Base-by-base conservation (phyloP, 2,888 invertebrate genomes). In the Cataglyphis rosenhaueri region DNA sequence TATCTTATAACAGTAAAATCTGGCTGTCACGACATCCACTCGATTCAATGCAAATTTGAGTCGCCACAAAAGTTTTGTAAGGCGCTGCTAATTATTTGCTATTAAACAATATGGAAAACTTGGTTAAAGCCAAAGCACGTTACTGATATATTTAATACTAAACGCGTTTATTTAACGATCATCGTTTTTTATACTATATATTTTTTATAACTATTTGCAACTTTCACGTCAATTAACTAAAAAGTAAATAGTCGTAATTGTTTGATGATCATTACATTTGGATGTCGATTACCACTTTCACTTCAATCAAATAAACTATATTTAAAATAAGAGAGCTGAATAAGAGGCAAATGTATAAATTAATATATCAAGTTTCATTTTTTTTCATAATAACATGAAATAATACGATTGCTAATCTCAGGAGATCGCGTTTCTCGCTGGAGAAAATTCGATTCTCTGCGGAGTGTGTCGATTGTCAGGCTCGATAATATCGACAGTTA, bases 31-130 rank as follows among this genome's bases (percentile, higher is more conserved):
- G 21, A 61, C n/a, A 15, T 62, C 12, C n/a, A n/a, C 12, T 71
- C 57, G 57, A 73, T 73, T 74, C 74, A 62, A 74, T 62, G 74
- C 44, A 62, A 61, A 74, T 74, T 62, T 21, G 74, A n/a, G n/a
- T 48, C 44, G 15, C 21, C 10, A 5, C n/a, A 62, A 62, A 62
- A 61, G 15, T 18, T 18, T 44, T 21, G 3, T 29, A 61, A 6
- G 4, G 15, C 8, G 3, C n/a, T 21, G 62, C 10, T 48, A 21
- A n/a, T 48, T 74, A 32, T 12, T 1, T 21, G 21, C 10, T 21
- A 29, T 61, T 61, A 32, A 29, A 6, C 1, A 18, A 71, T 38
- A 18, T 48, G 44, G 15, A 25, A 57, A 29, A 32, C 12, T 12
- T 44, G n/a, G 32, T 61, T 32, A 61, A 73, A 8, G 25, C 3